These are phyloP conservation scores for Eptesicus fuscus DNA, from an alignment of 2,113 vertebrate genomes.

Conservation along the genomic window DNA sequence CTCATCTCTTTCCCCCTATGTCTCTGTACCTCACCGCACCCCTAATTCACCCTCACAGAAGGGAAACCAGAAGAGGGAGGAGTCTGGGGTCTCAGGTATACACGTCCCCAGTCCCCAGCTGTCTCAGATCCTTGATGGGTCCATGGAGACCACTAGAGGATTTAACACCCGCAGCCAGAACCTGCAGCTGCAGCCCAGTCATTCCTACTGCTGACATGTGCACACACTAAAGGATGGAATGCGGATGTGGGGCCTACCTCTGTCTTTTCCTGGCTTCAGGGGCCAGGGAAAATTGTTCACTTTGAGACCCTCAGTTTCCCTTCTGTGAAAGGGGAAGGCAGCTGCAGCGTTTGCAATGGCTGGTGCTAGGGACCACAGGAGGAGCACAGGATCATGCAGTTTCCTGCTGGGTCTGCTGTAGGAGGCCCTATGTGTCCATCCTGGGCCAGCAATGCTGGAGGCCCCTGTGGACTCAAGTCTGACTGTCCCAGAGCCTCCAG, in stretches of 20 bases:
- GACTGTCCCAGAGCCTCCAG: neutral
- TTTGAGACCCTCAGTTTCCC: neutral
- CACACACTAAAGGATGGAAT: neutral
- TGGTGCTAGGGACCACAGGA: neutral
- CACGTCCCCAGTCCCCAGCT: neutral
- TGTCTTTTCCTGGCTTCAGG: neutral
- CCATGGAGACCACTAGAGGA: neutral
- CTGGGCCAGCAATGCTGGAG: neutral
- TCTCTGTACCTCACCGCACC: neutral
- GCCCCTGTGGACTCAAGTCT: too few species aligned
- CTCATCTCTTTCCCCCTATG: neutral
- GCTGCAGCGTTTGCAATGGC: neutral
- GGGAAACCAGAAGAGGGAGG: neutral
- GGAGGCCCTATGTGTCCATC: too few species aligned
- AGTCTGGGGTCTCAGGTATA: neutral
- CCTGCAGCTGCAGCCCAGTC: accelerated
- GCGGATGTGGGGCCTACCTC: too few species aligned
- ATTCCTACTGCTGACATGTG: accelerated
- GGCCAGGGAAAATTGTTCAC: neutral
- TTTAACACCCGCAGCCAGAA: neutral
- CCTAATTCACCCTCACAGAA: neutral
- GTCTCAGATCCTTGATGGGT: neutral
- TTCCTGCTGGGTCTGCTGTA: neutral
- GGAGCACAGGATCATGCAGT: accelerated
- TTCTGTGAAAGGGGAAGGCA: neutral